Base-by-base conservation (phyloP, 1,140 invertebrate genomes). In the Drosophila cardini region DNA sequence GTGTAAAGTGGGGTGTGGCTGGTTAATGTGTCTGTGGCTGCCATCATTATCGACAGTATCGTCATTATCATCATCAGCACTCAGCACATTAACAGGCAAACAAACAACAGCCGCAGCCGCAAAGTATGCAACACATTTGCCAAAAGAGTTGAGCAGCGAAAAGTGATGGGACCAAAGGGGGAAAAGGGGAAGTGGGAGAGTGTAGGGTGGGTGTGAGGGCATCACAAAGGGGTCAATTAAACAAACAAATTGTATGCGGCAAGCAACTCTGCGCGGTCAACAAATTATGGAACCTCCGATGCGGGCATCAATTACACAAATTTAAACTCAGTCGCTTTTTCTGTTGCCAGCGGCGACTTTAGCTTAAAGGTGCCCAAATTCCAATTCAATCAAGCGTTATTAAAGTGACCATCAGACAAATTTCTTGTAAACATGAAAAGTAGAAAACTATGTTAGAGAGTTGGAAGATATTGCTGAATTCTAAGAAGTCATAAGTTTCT, bases 71-170 rank as follows among this genome's bases (percentile, higher is more conserved):
- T 9, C 21, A 32, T 30, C 34, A 46, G 36, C 64, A n/a, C 58
- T 78, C 78, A 81, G 77, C 80, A n/a, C 11, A 48, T 48, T 61
- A 75, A 74, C 73, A 71, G 65, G 75, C 61, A 79, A 85, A 85
- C 74, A 86, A 74, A 75, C 58, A 69, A 62, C 80, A 83, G 76
- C 58, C 77, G 76, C 80, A 63, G 70, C 84, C 83, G 50, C 84
- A 89, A 83, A 87, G 76, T 87, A 83, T 87, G 79, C 84, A 83
- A 89, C 84, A 80, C 72, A 42, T 83, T 87, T 58, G 45, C 69
- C 38, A 62, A 71, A 61, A n/a, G 40, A 18, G 34, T 72, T 50
- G 48, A 68, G 34, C 38, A 8, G n/a, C 18, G n/a, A 61, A 26
- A 26, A 26, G 21, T 26, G 21, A 26, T 4, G 21, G 2, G 21